Percentiles rank a stretch among this genome's conserved stretches.
Evolutionary conservation across 2,888 invertebrate species (phyloP).

Genomic region (Brachynemurus nebulosus): DNA sequence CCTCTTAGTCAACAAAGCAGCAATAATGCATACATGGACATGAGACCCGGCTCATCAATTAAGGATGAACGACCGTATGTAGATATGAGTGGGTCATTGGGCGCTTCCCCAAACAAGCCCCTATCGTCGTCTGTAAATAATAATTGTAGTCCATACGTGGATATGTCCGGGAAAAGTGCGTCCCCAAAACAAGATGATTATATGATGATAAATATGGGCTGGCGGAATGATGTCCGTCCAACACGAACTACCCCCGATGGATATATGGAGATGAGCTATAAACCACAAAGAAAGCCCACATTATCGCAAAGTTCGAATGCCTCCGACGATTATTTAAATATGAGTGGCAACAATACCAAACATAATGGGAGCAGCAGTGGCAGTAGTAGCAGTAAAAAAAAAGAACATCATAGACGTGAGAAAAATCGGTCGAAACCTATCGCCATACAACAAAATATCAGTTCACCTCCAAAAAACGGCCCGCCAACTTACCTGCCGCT

Average conservation of each 20-base stretch:
- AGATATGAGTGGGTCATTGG: conserved; percentile 32
- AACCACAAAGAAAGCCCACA: conserved; percentile 22
- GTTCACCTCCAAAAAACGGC: conserved; percentile 31
- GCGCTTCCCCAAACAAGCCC: conserved; percentile 24
- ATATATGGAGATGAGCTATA: conserved; percentile 51
- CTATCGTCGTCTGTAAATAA: conserved; percentile 12
- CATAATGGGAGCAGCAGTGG: too few relatives aligned
- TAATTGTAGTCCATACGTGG: conserved; percentile 23
- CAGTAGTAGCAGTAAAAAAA: conserved; percentile 19
- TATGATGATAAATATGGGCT: conserved; percentile 25
- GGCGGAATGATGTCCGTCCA: conserved; percentile 20
- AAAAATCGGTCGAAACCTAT: conserved; percentile 47
- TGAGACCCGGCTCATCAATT: conserved; percentile 26
- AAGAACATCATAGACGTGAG: conserved; percentile 24
- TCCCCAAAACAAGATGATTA: conserved; percentile 31
- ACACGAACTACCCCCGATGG: conserved; percentile 39
- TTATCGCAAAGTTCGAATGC: conserved; percentile 24
- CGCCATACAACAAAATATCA: conserved; percentile 36
- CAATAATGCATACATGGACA: conserved; percentile 21
- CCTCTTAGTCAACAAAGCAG: conserved; percentile 23
- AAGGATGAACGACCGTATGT: conserved; percentile 34
- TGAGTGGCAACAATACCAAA: conserved; percentile 29
- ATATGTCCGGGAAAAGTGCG: conserved; percentile 26
- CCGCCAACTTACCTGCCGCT: conserved; percentile 33
- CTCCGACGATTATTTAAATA: conserved; percentile 39